Conservation (phyloP, 2,888 invertebrate genomes). For the Euzophera pinguis region DNA sequence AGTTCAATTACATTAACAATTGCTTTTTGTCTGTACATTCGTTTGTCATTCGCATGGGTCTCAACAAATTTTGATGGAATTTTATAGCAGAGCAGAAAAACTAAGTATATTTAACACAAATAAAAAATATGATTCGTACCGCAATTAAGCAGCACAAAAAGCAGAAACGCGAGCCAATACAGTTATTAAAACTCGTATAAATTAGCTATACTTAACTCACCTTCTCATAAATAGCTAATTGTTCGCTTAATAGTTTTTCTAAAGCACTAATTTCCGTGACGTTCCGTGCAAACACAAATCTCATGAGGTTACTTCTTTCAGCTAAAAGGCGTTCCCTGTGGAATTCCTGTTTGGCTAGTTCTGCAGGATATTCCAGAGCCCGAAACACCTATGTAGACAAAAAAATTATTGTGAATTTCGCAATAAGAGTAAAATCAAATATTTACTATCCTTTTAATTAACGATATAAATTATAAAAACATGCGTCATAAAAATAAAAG, state of each 20-base stretch:
- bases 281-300: constrained; percentile 80
- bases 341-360: constrained; percentile 82
- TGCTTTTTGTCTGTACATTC: no score
- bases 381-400: constrained; percentile 83
- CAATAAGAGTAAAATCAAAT: neutral
- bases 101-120: no score
- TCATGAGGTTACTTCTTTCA: constrained; percentile 79
- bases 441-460: neutral
- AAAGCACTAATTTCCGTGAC: constrained; percentile 36
- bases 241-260: constrained; percentile 69
- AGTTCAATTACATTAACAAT: no score
- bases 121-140: no score
- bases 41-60: no score
- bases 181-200: neutral
- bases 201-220: constrained; percentile 30
- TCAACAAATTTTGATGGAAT: no score
- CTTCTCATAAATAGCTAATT: constrained; percentile 64
- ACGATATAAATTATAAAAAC: no score
- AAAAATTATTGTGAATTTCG: neutral
- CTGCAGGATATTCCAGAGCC: constrained; percentile 88
- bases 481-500: neutral
- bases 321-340: constrained; percentile 80
- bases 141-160: no score
- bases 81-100: no score
- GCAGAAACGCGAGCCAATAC: neutral